Evolutionary conservation across 2,797 vertebrate species (phyloP), one percentile per base, ranked within the genome.

Genomic region (Sternarchorhynchus goeldii): DNA sequence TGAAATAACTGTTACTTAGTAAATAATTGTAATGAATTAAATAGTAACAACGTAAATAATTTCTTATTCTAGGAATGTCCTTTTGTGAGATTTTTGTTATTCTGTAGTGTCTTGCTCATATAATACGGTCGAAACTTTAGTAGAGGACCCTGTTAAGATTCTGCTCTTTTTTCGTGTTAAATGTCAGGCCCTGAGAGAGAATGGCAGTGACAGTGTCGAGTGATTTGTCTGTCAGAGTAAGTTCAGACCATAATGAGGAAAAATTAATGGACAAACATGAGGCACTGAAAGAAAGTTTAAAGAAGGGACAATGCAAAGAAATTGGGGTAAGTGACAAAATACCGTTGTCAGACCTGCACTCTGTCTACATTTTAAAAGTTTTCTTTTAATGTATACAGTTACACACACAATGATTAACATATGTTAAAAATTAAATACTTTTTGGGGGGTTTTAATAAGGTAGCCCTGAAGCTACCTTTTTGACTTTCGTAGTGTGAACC

Each of bases 161-260:
- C 36, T 66, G 25, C 56, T 17, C 12, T 31, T 72, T 55, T 53
- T 6, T 41, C n/a, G 1, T 63, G 31, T 74, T 73, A 21, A 18
- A 59, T 65, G n/a, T 41, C 60, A 80, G 71, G 45, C 41, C n/a
- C 25, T 32, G 18, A 60, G 31, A 2, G 16, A 82, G 21, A n/a
- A 94, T 93, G 92, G 87, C 92, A 0, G 90, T 93, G 59, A 78
- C 84, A 0, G 80, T 94, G 14, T 86, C 87, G 31, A 89, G 86
- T 25, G 90, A 93, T 77, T 83, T 94, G 82, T 89, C 88, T 3
- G 90, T 93, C 17, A 88, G 81, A 56, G 85, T 92, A 68, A 62
- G 82, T 10, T 73, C 88, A 18, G 90, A 89, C 12, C 16, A 29
- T 0, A 91, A 91, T 0, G 17, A 34, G 1, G 77, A 73, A 1